Conservation (phyloP, 2,888 invertebrate species). For the Dryomyza anilis region DNA sequence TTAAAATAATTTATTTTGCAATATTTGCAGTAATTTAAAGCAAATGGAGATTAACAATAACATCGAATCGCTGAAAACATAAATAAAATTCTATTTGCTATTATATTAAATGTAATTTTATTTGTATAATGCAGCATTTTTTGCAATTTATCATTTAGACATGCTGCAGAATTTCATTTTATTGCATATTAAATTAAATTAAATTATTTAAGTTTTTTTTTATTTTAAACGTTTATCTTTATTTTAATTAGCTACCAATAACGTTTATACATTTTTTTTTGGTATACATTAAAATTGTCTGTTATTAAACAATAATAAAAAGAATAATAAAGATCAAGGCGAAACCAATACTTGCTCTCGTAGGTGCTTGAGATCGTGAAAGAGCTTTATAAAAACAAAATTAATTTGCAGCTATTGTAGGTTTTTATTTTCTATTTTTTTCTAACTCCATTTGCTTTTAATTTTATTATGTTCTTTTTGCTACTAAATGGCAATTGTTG, state of each 20-base stretch:
- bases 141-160: too few relatives aligned
- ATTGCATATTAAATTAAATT: too few relatives aligned
- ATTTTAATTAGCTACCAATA: too few relatives aligned
- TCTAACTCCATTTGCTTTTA: constrained; percentile 8
- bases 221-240: neutral
- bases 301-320: too few relatives aligned
- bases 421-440: neutral
- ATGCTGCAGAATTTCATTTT: neutral
- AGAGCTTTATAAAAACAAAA: neutral
- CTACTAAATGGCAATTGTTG: constrained; percentile 19
- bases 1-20: neutral
- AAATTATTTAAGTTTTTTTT: neutral
- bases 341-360: neutral
- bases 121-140: neutral
- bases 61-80: neutral
- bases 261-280: neutral
- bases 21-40: neutral
- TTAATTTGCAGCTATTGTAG: neutral
- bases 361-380: neutral
- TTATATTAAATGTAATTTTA: neutral
- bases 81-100: neutral
- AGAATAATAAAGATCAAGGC: too few relatives aligned
- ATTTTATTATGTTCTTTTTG: neutral
- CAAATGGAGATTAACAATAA: neutral
- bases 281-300: too few relatives aligned